Percentiles rank a stretch among this genome's conserved stretches.
Conservation (phyloP, 1,140 invertebrate genomes). For the Meloidogyne exigua region DNA sequence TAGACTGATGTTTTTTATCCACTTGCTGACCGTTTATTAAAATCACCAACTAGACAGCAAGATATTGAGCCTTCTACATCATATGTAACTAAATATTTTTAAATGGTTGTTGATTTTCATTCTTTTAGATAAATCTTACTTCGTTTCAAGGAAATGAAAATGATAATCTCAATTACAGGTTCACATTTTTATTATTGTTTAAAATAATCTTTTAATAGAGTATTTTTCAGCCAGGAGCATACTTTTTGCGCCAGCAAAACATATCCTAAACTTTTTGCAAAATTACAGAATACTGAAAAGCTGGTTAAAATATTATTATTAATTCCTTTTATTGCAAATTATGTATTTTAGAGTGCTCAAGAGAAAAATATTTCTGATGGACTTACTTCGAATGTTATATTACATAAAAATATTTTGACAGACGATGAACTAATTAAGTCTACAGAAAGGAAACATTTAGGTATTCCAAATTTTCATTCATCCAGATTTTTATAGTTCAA, state of each 20-base stretch:
- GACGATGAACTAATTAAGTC: neutral
- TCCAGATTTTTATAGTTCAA: neutral
- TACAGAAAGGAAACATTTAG: neutral
- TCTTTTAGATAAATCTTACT: neutral
- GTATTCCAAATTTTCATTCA: too few relatives aligned
- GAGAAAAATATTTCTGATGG: neutral
- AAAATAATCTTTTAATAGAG: neutral
- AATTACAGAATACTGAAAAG: constrained; percentile 9
- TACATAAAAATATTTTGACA: neutral
- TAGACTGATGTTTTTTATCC: neutral
- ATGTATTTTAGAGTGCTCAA: neutral
- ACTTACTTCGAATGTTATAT: neutral
- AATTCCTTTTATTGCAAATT: too few relatives aligned
- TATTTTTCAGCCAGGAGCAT: neutral
- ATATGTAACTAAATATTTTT: neutral
- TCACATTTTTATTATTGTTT: neutral
- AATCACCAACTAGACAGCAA: neutral
- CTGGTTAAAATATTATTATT: neutral
- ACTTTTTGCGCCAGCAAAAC: constrained; percentile 21
- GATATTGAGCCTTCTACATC: neutral
- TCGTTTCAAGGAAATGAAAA: neutral
- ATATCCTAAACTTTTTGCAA: constrained; percentile 38
- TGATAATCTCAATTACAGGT: neutral
- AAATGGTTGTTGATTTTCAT: neutral
- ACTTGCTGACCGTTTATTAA: neutral